phyloP scores from a whole-genome alignment of 2,888 invertebrate species.

The Coelopa pilipes region DNA sequence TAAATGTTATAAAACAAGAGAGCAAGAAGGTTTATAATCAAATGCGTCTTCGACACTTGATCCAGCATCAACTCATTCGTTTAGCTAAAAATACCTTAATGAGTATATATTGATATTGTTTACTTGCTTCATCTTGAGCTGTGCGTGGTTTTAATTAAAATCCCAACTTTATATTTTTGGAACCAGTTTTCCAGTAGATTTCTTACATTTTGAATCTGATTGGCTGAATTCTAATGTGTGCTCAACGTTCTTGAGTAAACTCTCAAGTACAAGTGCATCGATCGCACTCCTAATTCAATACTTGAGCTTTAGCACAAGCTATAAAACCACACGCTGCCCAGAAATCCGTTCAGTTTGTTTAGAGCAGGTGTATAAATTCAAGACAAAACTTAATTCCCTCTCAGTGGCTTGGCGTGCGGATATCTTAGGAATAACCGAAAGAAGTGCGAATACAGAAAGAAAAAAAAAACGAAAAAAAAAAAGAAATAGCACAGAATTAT shows the following conservation, averaged over 20 bases:
- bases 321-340: constrained; percentile 46
- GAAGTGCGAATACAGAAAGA: neutral
- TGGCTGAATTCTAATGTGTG: constrained; percentile 34
- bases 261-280: constrained; percentile 43
- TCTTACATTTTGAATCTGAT: constrained; percentile 24
- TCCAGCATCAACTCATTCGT: constrained; percentile 9
- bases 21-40: too few species aligned
- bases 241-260: constrained; percentile 39
- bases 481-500: constrained; percentile 16
- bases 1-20: neutral
- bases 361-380: constrained; percentile 24
- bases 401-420: neutral
- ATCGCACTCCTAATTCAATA: constrained; percentile 39
- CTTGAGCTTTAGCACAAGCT: constrained; percentile 41
- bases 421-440: constrained; percentile 5
- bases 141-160: constrained; percentile 26
- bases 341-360: constrained; percentile 46
- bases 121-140: neutral
- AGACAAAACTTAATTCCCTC: constrained; percentile 5
- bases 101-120: constrained; percentile 19
- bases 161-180: neutral
- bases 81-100: constrained; percentile 24
- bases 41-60: neutral
- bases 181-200: constrained; percentile 32
- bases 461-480: neutral